Percentiles rank a stretch among this genome's conserved stretches.
These are phyloP conservation scores for Thaleichthys pacificus DNA, from an alignment of 2,797 vertebrate genomes.

Conservation along the genomic window DNA sequence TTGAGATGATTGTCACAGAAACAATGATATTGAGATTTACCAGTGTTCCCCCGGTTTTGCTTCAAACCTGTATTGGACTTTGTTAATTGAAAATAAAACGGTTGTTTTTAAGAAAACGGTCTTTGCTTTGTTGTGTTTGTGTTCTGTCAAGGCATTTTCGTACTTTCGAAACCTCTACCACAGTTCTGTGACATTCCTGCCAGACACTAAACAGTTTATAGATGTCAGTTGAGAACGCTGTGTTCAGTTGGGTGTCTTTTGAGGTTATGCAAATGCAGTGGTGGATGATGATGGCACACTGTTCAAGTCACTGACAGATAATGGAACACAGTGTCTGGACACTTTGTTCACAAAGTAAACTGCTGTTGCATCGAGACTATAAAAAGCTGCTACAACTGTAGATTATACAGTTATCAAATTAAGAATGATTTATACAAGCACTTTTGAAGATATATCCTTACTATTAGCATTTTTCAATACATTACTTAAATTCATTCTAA, in stretches of 20 bases:
- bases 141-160: neutral
- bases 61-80: constrained; percentile 94
- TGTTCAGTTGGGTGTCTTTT: constrained; percentile 23
- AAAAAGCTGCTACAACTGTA: no score
- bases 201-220: neutral
- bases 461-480: no score
- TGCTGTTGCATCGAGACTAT: neutral
- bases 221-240: neutral
- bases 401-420: neutral
- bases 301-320: constrained; percentile 37
- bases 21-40: constrained; percentile 77
- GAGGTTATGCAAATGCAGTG: constrained; percentile 56
- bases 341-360: constrained; percentile 34
- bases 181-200: neutral
- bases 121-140: neutral
- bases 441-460: neutral
- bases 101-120: constrained; percentile 72
- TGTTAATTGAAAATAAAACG: constrained; percentile 90
- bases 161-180: neutral
- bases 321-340: constrained; percentile 37
- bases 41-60: constrained; percentile 87
- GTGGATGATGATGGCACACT: constrained; percentile 31
- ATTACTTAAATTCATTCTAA: neutral
- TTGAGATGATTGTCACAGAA: constrained; percentile 59
- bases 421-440: neutral